phyloP scores from a whole-genome alignment of 2,113 vertebrate genomes.

The Archocentrus centrarchus region DNA sequence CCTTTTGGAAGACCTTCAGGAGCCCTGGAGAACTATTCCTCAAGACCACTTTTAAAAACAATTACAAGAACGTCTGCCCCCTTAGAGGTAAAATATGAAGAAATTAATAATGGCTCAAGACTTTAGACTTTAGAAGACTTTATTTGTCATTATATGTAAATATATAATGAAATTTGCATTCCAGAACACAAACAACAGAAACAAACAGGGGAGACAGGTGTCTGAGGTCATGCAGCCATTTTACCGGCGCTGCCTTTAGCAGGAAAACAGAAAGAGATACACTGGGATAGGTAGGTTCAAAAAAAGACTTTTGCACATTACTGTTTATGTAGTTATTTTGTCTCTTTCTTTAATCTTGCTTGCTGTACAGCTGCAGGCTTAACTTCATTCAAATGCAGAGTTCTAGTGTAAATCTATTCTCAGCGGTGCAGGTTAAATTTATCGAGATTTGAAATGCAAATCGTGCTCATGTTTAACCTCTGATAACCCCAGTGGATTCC shows the following conservation, averaged over 20 bases:
- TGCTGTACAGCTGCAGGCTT: too few species aligned
- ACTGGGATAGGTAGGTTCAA: too few species aligned
- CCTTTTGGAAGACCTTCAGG: rapidly evolving
- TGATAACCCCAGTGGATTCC: background rate
- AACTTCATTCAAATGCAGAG: background rate
- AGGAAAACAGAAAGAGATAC: too few species aligned
- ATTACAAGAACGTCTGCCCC: background rate
- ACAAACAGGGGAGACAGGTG: too few species aligned
- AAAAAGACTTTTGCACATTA: background rate
- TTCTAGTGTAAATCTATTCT: background rate
- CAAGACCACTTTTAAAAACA: rapidly evolving
- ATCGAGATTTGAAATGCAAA: background rate
- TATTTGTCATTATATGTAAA: too few species aligned
- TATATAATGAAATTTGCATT: too few species aligned
- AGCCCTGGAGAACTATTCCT: background rate
- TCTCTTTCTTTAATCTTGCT: background rate
- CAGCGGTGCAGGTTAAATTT: background rate
- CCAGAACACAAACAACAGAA: too few species aligned
- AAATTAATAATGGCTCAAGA: background rate
- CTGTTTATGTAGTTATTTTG: background rate
- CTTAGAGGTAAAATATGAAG: background rate
- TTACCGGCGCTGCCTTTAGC: too few species aligned
- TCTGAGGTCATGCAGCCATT: too few species aligned
- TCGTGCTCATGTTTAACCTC: background rate
- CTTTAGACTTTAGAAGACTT: background rate